Evolutionary conservation across 1,140 invertebrate species (phyloP), one percentile per base, ranked within the genome.

Genomic region (Camponotus vicinus): DNA sequence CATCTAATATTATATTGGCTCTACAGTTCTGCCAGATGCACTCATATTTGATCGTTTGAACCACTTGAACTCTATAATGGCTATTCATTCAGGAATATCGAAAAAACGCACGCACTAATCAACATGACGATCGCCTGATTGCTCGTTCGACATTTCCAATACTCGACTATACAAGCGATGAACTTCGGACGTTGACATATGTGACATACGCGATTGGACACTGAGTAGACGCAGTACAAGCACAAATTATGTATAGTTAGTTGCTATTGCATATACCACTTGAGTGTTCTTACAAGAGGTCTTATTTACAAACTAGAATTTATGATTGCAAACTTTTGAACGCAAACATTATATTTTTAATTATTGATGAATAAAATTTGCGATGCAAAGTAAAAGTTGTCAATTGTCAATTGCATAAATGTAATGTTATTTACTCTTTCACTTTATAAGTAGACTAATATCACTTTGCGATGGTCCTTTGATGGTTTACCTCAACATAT

Each of bases 211-310:
- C 79, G 40, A 73, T 83, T 37, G 78, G 64, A 40, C 61, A 18
- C 32, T 21, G 59, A 9, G 40, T 34, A 55, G 61, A 27, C n/a
- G n/a, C 55, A 57, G 45, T 8, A 64, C 76, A 80, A 80, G 66
- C 66, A 70, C 64, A 27, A 83, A 83, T 83, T 83, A 66, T 75
- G 59, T 27, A 66, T 40, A 78, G 34, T 78, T 76, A 63, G 77
- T 85, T 78, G 27, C 71, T 45, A 8, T 63, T 45, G 71, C 32
- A 40, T n/a, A 37, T 66, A 40, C 4, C 37, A n/a, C 42, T 52
- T 27, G 34, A 15, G 8, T 37, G 73, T 85, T 66, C 59, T 85
- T 85, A 57, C 11, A n/a, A 59, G 42, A 11, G 42, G 1, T 45
- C 9, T 45, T 42, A 57, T 42, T 52, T 49, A 37, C 45, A 27